These are phyloP conservation scores for Colletes latitarsis DNA, from an alignment of 1,140 invertebrate species.

Conservation along the genomic window DNA sequence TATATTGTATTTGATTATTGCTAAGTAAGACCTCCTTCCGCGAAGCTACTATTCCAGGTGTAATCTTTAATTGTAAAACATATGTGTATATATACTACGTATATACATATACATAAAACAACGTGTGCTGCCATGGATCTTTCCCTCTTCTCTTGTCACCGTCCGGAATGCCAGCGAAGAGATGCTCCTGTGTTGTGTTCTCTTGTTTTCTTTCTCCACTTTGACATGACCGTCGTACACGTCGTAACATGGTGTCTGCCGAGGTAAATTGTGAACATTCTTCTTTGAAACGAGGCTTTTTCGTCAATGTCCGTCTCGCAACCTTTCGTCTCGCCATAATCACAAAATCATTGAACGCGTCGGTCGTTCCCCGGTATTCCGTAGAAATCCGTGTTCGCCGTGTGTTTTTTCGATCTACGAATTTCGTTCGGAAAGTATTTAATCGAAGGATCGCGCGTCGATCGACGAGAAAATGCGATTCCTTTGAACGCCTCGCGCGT, in stretches of 20 bases:
- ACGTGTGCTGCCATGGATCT: conserved; percentile 73
- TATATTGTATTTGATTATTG: too few relatives aligned
- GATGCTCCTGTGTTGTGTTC: conserved; percentile 70
- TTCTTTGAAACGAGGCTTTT: conserved; percentile 68
- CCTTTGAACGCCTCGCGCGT: not conserved
- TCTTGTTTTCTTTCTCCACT: conserved; percentile 47
- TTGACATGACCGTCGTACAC: conserved; percentile 61
- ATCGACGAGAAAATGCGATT: not conserved
- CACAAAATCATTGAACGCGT: conserved; percentile 1
- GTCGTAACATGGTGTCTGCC: conserved; percentile 65
- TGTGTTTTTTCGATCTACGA: not conserved
- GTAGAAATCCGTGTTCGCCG: not conserved
- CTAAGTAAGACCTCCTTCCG: conserved; percentile 38
- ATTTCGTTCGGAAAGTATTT: not conserved
- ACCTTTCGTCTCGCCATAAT: conserved; percentile 35
- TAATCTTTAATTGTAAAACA: conserved; percentile 49
- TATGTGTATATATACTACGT: conserved; percentile 16
- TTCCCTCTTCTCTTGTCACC: conserved; percentile 64
- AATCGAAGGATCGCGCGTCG: not conserved
- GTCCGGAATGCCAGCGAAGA: conserved; percentile 69
- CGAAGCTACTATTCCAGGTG: conserved; percentile 48
- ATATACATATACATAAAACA: conserved; percentile 53
- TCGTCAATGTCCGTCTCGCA: conserved; percentile 34
- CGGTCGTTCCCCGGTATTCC: not conserved
- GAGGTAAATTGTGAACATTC: conserved; percentile 73